Percentiles rank a stretch among this genome's conserved stretches.
These are phyloP conservation scores for Helogale parvula DNA, from an alignment of 2,113 vertebrate genomes.

Conservation along the genomic window DNA sequence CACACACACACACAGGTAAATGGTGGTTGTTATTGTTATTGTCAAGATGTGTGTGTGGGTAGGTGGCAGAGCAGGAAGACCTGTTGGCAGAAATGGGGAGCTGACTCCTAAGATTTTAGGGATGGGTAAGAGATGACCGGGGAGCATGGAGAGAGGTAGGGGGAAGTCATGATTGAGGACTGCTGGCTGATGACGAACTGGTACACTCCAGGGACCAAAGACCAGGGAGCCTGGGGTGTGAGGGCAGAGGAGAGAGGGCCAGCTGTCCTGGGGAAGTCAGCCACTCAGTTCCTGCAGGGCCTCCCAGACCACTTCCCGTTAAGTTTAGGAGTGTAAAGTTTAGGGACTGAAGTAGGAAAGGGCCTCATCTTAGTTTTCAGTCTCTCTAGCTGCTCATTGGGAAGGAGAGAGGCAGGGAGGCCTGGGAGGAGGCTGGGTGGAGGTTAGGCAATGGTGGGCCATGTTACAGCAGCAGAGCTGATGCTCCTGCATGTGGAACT, in stretches of 20 bases:
- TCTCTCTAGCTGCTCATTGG: background rate
- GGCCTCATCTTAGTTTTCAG: background rate
- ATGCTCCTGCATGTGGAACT: no score
- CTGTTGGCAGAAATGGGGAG: background rate
- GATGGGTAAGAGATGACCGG: background rate
- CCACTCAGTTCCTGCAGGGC: background rate
- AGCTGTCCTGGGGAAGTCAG: background rate
- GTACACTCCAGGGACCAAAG: background rate
- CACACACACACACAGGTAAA: background rate
- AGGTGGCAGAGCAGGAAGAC: background rate
- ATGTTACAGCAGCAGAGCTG: background rate
- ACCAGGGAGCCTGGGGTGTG: rapidly evolving
- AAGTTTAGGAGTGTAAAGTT: background rate
- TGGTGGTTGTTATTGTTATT: background rate
- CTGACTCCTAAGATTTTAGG: background rate
- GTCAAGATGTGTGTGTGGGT: no score
- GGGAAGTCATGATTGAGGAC: rapidly evolving
- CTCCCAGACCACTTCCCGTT: rapidly evolving
- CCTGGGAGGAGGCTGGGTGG: background rate
- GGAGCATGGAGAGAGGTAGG: rapidly evolving
- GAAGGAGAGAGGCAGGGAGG: background rate
- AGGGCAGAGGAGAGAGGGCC: background rate
- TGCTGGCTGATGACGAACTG: background rate
- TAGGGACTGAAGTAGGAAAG: background rate
- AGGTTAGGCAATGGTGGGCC: no score